A percentile compares a stretch with the other conserved stretches of the same genome.
These are phyloP conservation scores for Peromyscus californicus DNA, from an alignment of 2,113 vertebrate genomes.

Conservation along the genomic window DNA sequence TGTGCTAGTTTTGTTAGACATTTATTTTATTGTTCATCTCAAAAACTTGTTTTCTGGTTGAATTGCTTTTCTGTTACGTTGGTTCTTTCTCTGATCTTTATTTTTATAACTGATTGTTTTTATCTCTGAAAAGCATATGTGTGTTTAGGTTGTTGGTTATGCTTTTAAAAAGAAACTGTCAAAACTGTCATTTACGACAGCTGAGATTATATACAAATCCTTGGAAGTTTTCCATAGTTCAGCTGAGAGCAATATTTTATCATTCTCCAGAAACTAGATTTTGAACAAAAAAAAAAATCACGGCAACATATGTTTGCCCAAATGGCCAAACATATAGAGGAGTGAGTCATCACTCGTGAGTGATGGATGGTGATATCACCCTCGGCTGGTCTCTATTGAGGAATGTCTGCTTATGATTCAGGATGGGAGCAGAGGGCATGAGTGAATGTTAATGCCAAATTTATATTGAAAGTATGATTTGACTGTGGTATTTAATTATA, in stretches of 20 bases:
- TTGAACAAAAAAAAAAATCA: slow-evolving; percentile 28
- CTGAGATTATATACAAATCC: neutral
- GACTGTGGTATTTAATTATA: neutral
- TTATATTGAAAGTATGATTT: neutral
- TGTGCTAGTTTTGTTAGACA: neutral
- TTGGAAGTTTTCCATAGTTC: slow-evolving; percentile 54
- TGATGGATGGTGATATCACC: neutral
- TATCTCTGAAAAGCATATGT: neutral
- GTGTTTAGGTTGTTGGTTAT: slow-evolving; percentile 1
- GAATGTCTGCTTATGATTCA: neutral
- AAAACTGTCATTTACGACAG: slow-evolving; percentile 40
- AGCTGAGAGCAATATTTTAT: slow-evolving; percentile 30
- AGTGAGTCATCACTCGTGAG: neutral
- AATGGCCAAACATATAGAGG: slow-evolving; percentile 11
- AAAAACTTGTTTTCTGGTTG: neutral
- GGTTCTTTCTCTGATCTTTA: slow-evolving; percentile 13
- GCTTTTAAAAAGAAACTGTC: neutral
- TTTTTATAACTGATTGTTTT: slow-evolving; percentile 14
- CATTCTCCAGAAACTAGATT: slow-evolving; percentile 25
- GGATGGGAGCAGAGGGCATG: neutral
- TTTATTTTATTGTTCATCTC: neutral
- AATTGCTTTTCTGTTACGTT: neutral
- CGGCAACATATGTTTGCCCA: slow-evolving; percentile 66
- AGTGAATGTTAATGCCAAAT: neutral
- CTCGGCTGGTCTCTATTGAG: slow-evolving; percentile 4